Conservation (phyloP, 64 coral and sea anemone species). For the Montipora foliosa region DNA sequence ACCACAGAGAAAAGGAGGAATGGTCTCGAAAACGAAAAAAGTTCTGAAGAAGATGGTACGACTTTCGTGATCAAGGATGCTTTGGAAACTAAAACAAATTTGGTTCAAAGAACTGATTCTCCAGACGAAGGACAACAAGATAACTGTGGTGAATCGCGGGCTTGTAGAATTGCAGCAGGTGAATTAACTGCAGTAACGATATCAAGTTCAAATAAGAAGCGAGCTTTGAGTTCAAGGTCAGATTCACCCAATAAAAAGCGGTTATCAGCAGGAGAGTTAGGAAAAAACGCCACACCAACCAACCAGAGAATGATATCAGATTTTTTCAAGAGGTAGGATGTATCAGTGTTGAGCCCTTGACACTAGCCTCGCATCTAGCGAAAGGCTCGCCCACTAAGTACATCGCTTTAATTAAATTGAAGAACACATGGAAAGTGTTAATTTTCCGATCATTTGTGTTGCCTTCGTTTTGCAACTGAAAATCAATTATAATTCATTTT, state of each 20-base stretch:
- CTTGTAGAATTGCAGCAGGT: neutral
- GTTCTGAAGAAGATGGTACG: neutral
- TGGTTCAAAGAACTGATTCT: neutral
- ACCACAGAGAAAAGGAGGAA: neutral
- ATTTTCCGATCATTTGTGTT: too few relatives aligned
- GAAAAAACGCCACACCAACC: neutral
- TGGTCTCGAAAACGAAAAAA: neutral
- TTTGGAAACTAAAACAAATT: neutral
- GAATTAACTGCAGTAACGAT: neutral
- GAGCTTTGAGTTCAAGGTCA: neutral
- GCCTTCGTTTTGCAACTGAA: too few relatives aligned
- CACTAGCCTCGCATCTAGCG: too few relatives aligned
- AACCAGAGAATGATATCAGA: conserved; percentile 43
- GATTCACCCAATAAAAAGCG: conserved; percentile 4
- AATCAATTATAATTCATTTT: too few relatives aligned
- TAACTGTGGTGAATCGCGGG: neutral
- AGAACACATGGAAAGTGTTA: too few relatives aligned
- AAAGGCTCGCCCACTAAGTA: too few relatives aligned
- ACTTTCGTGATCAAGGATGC: neutral
- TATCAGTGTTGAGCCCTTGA: too few relatives aligned
- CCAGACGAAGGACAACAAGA: neutral
- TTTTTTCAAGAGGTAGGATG: conserved; percentile 36
- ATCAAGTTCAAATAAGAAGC: neutral
- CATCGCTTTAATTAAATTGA: too few relatives aligned
- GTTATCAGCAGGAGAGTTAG: neutral